Evolutionary conservation across 2,888 invertebrate genomes (phyloP), one percentile per base, ranked within the genome.

Genomic region (Hirtodrosophila cameraria): DNA sequence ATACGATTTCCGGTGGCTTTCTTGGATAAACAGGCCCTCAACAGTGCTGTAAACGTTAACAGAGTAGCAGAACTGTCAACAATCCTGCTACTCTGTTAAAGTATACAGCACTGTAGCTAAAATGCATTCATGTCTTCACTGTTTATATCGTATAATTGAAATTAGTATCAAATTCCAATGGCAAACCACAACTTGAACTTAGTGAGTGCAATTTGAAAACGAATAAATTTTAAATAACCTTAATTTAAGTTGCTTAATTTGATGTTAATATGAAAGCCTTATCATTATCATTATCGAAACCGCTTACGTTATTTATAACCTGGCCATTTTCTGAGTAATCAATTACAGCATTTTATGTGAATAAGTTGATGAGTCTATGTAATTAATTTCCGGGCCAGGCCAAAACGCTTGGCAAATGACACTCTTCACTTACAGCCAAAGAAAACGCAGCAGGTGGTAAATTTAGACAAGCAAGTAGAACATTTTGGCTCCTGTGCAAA

Each of bases 331-430:
- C 39, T 59, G 33, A 50, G 48, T 58, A 68, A 63, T 66, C 78
- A 60, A 79, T 78, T 61, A 63, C 59, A 59, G 38, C 63, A 63
- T 61, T 64, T 62, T 25, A 68, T 54, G 68, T 25, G 49, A 57
- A 68, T 57, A 68, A 55, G 54, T 75, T 72, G 86, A 72, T 69
- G 69, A 64, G 63, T 58, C 45, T 28, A 9, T 53, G 64, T 82
- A 81, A 85, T 81, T 80, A 85, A 82, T 75, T 81, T 78, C 59
- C 60, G 71, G 70, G 52, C 46, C 28, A 57, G 36, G 65, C 48
- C 61, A 41, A 57, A 62, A 64, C 49, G 62, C 38, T 42, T 41
- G 11, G 53, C 60, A 53, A 28, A 42, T 78, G 73, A 28, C 49
- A 55, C 15, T n/a, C n/a, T 50, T 41, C 25, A 50, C 16, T 42